A percentile compares a stretch with the other conserved stretches of the same genome.
Evolutionary conservation across 2,888 invertebrate species (phyloP).

Genomic region (Linhomoeus sp.): DNA sequence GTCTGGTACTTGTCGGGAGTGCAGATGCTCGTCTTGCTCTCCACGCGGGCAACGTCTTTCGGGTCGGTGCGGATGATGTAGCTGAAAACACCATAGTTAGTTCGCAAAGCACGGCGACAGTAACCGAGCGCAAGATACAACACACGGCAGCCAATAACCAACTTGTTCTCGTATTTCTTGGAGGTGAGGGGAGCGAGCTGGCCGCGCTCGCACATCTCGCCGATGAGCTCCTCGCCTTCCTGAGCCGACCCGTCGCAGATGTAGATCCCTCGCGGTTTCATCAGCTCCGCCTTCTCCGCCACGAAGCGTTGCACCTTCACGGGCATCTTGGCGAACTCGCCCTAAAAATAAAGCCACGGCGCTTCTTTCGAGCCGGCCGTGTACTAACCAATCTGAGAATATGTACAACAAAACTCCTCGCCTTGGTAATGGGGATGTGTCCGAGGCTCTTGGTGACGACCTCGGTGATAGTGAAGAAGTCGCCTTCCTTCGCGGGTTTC

Average conservation of each 20-base stretch:
- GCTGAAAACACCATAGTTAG: conserved; percentile 35
- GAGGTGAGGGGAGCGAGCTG: conserved; percentile 21
- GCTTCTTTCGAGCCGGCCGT: neutral
- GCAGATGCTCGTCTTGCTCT: conserved; percentile 79
- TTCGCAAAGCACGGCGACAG: too few relatives aligned
- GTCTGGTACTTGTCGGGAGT: conserved; percentile 56
- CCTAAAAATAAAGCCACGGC: conserved; percentile 11
- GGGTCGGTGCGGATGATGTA: conserved; percentile 90
- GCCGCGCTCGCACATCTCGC: conserved; percentile 24
- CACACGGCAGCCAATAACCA: neutral
- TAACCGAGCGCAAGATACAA: too few relatives aligned
- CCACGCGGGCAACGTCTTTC: conserved; percentile 86
- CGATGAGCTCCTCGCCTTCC: conserved; percentile 28
- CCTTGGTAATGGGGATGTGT: conserved; percentile 31
- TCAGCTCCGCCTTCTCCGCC: conserved; percentile 27
- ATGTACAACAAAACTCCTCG: conserved; percentile 3
- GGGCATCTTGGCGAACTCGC: conserved; percentile 31
- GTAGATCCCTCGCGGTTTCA: conserved; percentile 17
- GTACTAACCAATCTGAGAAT: neutral
- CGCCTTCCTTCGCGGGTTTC: conserved; percentile 24
- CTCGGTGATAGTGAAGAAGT: conserved; percentile 31
- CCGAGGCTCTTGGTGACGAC: conserved; percentile 30
- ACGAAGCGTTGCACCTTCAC: conserved; percentile 30
- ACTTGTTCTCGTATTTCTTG: conserved; percentile 21
- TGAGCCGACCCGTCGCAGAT: conserved; percentile 27